phyloP scores from a whole-genome alignment of 2,797 vertebrate genomes.

The Pangasius mekongensis region DNA sequence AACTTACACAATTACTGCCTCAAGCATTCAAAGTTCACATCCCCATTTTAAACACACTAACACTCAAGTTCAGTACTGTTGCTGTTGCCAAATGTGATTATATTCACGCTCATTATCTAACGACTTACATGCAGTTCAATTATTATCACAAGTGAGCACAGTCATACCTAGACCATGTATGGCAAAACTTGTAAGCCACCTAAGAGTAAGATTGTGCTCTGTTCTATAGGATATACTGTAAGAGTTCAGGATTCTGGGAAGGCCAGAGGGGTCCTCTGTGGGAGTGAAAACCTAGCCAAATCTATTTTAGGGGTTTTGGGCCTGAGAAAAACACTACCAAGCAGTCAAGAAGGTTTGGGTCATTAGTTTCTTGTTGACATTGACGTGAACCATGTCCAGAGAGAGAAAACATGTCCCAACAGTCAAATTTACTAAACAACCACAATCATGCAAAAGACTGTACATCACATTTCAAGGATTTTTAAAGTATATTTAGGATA shows the following conservation, averaged over 20 bases:
- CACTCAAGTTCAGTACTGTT: background rate
- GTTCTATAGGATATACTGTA: constrained; percentile 44
- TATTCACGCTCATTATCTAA: background rate
- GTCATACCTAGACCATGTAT: constrained; percentile 24
- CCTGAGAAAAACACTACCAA: constrained; percentile 73
- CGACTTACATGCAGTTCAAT: background rate
- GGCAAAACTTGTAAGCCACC: constrained; percentile 16
- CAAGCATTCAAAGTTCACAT: background rate
- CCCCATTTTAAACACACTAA: background rate
- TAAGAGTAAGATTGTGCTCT: constrained; percentile 2
- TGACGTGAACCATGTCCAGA: constrained; percentile 63
- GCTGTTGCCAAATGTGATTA: background rate
- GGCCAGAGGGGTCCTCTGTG: constrained; percentile 27
- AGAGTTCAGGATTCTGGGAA: constrained; percentile 64
- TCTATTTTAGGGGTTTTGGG: constrained; percentile 73
- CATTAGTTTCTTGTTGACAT: constrained; percentile 57
- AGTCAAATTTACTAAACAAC: background rate
- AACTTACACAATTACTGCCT: constrained; percentile 33
- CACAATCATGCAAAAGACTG: background rate
- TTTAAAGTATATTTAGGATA: background rate
- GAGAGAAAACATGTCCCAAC: constrained; percentile 48
- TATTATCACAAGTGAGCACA: constrained; percentile 9
- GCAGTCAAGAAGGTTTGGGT: constrained; percentile 58
- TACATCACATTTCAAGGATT: background rate
- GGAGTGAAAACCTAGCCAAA: constrained; percentile 52